Evolutionary conservation across 2,888 invertebrate species (phyloP).

Genomic region (Tiliacea aurago): DNA sequence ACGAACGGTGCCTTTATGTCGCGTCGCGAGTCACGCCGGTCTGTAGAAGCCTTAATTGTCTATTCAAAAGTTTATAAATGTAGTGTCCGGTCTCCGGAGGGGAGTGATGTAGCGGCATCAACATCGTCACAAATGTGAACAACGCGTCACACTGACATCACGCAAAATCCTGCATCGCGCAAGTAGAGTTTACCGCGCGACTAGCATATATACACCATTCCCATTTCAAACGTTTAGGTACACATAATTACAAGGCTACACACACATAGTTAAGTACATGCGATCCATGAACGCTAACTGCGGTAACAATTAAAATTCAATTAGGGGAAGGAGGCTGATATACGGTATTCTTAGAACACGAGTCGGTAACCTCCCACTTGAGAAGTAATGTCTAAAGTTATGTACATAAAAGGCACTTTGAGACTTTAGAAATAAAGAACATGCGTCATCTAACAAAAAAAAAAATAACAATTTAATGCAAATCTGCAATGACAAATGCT

Average conservation of each 20-base stretch:
- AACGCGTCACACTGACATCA: no score
- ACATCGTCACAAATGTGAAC: no score
- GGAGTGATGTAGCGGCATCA: no score
- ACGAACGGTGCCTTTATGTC: no score
- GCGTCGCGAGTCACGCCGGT: no score
- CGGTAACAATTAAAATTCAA: conserved; percentile 59
- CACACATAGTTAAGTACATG: conserved; percentile 24
- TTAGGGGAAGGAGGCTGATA: conserved; percentile 40
- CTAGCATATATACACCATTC: no score
- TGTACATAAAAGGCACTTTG: not conserved
- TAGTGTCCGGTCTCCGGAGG: no score
- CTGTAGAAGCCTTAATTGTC: no score
- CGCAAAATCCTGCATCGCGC: no score
- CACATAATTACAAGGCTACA: conserved; percentile 6
- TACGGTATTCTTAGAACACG: conserved; percentile 30
- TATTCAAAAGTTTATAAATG: no score
- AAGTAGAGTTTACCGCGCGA: no score
- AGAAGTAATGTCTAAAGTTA: conserved; percentile 2
- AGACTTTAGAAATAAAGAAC: not conserved
- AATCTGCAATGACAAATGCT: not conserved
- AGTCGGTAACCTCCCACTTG: conserved; percentile 3
- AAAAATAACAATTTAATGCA: not conserved
- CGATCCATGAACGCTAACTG: conserved; percentile 41
- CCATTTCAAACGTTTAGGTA: not conserved
- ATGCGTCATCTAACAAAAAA: not conserved